Percentiles rank a stretch among this genome's conserved stretches.
Conservation (phyloP, 2,888 invertebrate genomes). For the Phaedon cochleariae region DNA sequence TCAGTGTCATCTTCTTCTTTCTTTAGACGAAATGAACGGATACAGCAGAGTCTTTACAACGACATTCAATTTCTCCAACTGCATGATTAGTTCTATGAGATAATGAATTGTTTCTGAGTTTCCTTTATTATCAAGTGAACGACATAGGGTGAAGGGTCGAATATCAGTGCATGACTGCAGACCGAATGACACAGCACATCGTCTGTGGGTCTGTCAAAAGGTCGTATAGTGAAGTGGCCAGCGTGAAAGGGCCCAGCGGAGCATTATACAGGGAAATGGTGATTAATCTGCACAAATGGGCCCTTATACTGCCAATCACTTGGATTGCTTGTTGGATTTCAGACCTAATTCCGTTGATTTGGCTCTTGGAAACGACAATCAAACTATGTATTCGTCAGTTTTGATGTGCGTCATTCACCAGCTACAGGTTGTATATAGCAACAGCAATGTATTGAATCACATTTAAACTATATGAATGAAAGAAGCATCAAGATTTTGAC, state of each 20-base stretch:
- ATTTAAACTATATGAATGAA: too few relatives aligned
- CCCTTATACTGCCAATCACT: slow-evolving; percentile 53
- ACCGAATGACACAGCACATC: slow-evolving; percentile 37
- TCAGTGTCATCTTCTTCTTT: too few relatives aligned
- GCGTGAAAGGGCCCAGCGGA: slow-evolving; percentile 52
- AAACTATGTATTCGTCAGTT: slow-evolving; percentile 40
- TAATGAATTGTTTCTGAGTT: slow-evolving; percentile 26
- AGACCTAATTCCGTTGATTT: slow-evolving; percentile 48
- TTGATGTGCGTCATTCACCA: slow-evolving; percentile 32
- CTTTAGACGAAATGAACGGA: too few relatives aligned
- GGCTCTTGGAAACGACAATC: slow-evolving; percentile 38
- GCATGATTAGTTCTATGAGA: background rate
- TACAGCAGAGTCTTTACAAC: too few relatives aligned
- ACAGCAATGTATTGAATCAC: too few relatives aligned
- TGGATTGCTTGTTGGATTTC: slow-evolving; percentile 54
- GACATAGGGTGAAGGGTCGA: slow-evolving; percentile 28
- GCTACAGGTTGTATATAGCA: slow-evolving; percentile 3
- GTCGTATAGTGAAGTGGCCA: slow-evolving; percentile 54
- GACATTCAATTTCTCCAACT: too few relatives aligned
- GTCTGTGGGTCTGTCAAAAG: slow-evolving; percentile 44
- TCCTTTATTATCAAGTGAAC: slow-evolving; percentile 23
- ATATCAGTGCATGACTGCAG: slow-evolving; percentile 25
- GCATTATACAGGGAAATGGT: slow-evolving; percentile 52
- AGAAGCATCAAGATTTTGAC: too few relatives aligned
- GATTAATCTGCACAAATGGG: slow-evolving; percentile 56